phyloP scores from a whole-genome alignment of 2,113 vertebrate species.

The Cyprinus carpio region DNA sequence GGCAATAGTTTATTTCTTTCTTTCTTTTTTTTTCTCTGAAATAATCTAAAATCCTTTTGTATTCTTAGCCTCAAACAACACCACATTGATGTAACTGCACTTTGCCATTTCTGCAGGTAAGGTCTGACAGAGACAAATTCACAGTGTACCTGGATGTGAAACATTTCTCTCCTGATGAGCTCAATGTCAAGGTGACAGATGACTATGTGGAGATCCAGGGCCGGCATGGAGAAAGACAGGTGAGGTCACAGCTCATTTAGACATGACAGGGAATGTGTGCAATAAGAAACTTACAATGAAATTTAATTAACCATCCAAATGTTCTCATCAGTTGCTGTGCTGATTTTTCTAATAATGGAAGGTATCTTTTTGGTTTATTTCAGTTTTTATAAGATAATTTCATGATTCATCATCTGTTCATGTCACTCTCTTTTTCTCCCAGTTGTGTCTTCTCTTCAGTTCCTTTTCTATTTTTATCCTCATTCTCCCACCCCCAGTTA shows the following conservation, averaged over 20 bases:
- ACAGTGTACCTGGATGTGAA: slow-evolving; percentile 92
- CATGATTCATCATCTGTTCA: neutral
- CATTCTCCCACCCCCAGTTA: neutral
- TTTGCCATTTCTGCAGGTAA: slow-evolving; percentile 78
- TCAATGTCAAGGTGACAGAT: slow-evolving; percentile 85
- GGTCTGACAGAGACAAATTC: slow-evolving; percentile 93
- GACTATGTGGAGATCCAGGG: slow-evolving; percentile 95
- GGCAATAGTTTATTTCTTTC: too few relatives aligned
- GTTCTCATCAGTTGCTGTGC: neutral
- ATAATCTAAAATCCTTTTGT: too few relatives aligned
- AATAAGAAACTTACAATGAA: neutral
- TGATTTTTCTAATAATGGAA: neutral
- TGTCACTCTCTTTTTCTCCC: neutral
- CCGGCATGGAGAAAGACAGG: slow-evolving; percentile 94
- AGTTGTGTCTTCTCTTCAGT: neutral
- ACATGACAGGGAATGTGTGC: neutral
- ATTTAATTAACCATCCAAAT: neutral
- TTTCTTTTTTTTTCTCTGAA: too few relatives aligned
- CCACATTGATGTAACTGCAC: neutral
- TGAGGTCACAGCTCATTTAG: slow-evolving; percentile 58
- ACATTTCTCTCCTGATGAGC: slow-evolving; percentile 94
- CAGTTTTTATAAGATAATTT: neutral
- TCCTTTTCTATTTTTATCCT: slow-evolving; percentile 4
- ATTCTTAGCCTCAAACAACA: too few relatives aligned
- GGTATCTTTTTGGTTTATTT: neutral